Evolutionary conservation across 2,797 vertebrate species (phyloP), one percentile per base, ranked within the genome.

Genomic region (Hemibagrus guttatus): DNA sequence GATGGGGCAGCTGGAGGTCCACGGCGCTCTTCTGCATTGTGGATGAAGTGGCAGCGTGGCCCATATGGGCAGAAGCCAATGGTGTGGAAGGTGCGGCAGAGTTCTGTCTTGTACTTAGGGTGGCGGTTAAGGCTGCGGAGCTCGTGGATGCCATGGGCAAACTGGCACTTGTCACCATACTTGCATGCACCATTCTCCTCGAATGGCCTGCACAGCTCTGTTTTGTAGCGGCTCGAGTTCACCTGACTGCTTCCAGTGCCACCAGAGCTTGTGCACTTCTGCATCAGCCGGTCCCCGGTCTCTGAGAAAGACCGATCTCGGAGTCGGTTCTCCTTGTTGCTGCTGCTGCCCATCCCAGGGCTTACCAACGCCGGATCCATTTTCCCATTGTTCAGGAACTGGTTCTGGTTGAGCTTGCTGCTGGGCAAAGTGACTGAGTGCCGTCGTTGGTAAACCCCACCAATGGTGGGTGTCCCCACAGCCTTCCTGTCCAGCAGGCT

Each of bases 401-500:
- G 97, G 94, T 97, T 98, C 95, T 98, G 98, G 94, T 96, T 97
- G 89, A 98, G 98, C 93, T 97, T 98, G 91, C 96, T 95, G 94
- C 96, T 94, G 75, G 89, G 85, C 90, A 96, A 93, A 85, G 96
- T 98, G 92, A 98, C 97, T 0, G 98, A 99, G 94, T 99, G 98
- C 93, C 97, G 96, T 92, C 98, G 96, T 92, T 98, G 96, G 92
- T 97, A 98, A 89, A 96, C 95, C 66, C 95, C 96, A 72, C 93
- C 93, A 90, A 93, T 91, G 0, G 97, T 96, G 64, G 98, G 98
- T 90, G 97, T 97, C 89, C 98, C 98, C 95, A 99, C 98, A 54
- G 97, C 98, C 95, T 99, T 99, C 96, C 97, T 98, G 97, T 99
- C 98, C 97, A 99, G 97, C 96, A 99, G 96, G 96, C 96, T 95